phyloP scores from a whole-genome alignment of 2,888 invertebrate genomes.

The Spodoptera exigua region DNA sequence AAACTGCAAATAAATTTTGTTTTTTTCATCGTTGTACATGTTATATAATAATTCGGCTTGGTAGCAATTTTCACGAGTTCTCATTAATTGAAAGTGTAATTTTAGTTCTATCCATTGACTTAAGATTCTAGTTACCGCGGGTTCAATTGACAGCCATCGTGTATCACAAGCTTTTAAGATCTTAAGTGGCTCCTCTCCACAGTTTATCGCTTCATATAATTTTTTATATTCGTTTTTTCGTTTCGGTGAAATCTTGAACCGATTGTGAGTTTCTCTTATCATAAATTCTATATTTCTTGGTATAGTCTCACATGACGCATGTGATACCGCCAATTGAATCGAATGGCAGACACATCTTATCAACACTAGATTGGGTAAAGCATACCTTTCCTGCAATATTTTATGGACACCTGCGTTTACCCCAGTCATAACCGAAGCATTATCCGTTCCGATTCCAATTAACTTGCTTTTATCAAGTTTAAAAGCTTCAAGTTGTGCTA shows the following conservation, averaged over 20 bases:
- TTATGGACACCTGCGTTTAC: conserved; percentile 40
- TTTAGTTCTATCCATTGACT: conserved; percentile 32
- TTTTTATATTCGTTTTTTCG: conserved; percentile 33
- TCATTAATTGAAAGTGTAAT: conserved; percentile 31
- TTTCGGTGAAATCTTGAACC: conserved; percentile 33
- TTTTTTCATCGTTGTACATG: conserved; percentile 32
- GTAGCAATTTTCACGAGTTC: conserved; percentile 35
- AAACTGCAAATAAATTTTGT: conserved; percentile 27
- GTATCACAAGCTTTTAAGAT: conserved; percentile 38
- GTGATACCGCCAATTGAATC: conserved; percentile 35
- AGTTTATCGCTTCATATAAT: conserved; percentile 38
- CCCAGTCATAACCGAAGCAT: conserved; percentile 44
- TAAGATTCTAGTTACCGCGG: conserved; percentile 28
- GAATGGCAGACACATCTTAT: conserved; percentile 41
- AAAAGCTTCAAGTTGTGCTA: conserved; percentile 26
- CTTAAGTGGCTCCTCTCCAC: conserved; percentile 39
- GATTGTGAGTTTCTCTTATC: conserved; percentile 33
- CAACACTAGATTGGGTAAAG: conserved; percentile 38
- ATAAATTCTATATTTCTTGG: conserved; percentile 41
- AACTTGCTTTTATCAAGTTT: conserved; percentile 32
- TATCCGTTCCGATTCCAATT: conserved; percentile 49
- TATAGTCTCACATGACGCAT: conserved; percentile 37
- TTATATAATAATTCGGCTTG: conserved; percentile 28
- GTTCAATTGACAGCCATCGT: conserved; percentile 36
- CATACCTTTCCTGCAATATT: conserved; percentile 36